Base-by-base conservation (phyloP, 2,113 vertebrate genomes). In the Ammodytes dubius region DNA sequence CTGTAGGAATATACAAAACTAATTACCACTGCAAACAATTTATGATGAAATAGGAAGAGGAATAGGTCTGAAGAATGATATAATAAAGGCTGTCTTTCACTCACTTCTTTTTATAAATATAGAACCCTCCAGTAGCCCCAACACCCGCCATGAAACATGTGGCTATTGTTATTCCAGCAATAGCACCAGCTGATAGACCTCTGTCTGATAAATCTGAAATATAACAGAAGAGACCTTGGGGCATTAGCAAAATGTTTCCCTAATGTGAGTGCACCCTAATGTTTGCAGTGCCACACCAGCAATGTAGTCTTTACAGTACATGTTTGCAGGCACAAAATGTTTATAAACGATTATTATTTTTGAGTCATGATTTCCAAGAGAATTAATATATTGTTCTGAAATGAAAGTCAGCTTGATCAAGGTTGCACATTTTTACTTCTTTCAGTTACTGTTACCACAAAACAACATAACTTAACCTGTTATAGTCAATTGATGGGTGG, bases 401-500 rank as follows among this genome's bases (percentile, higher is more conserved):
- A 12, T 47, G 11, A 13, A 47, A 0, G 3, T 1, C 46, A 47
- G 3, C 7, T 47, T 47, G 2, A 47, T 10, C 7, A 6, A 17
- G 14, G 5, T 6, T 5, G 5, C 13, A 52, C 5, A 6, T n/a
- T n/a, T n/a, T 52, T 52, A 14, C 13, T 50, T 15, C 14, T 2
- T n/a, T 15, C 5, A 17, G 7, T 7, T 52, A 52, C 49, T 52
- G 50, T 17, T 15, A 52, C 50, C 15, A 52, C 15, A 50, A 46
- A 49, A 49, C 27, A 27, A 17, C 14, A 0, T 2, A 52, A 15
- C 15, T 52, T 52, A 69, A 85, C 69, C 63, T 81, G 40, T 79
- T 39, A 76, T 61, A 84, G 0, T 5, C 60, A 85, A 6, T 10
- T 0, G 0, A 42, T 85, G 79, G 0, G 4, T 42, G 4, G 7